These are phyloP conservation scores for Xanthia icteritia DNA, from an alignment of 2,888 invertebrate genomes.

Conservation along the genomic window DNA sequence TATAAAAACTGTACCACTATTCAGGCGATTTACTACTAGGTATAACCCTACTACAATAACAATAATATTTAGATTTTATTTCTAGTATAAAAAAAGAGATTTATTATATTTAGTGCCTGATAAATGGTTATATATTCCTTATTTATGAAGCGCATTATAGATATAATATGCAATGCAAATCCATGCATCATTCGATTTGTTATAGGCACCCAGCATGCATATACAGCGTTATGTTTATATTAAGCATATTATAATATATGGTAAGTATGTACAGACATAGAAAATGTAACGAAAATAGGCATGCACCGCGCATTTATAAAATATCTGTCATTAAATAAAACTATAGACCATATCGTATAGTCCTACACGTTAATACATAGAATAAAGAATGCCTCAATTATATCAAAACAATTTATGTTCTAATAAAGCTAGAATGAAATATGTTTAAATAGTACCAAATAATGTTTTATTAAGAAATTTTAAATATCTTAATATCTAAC, in stretches of 20 bases:
- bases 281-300: constrained; percentile 44
- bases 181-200: constrained; percentile 51
- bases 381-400: background rate
- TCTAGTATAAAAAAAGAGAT: background rate
- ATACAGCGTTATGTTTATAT: constrained; percentile 19
- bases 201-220: constrained; percentile 52
- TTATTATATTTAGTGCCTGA: background rate
- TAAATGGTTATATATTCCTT: constrained; percentile 11
- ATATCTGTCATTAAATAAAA: constrained; percentile 1
- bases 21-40: constrained; percentile 5
- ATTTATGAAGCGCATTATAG: constrained; percentile 34
- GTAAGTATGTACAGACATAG: constrained; percentile 32
- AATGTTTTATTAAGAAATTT: constrained; percentile 42
- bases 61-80: constrained; percentile 1
- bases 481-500: constrained; percentile 26
- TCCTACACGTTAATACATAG: background rate
- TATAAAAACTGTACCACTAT: background rate
- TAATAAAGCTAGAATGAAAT: constrained; percentile 52
- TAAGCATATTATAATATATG: constrained; percentile 40
- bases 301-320: constrained; percentile 34
- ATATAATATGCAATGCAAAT: constrained; percentile 39
- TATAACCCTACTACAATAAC: background rate
- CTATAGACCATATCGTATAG: background rate
- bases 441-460: constrained; percentile 23
- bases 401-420: constrained; percentile 20